A percentile compares a stretch with the other conserved stretches of the same genome.
Conservation (phyloP, 2,113 vertebrate genomes). For the Pitta sordida region DNA sequence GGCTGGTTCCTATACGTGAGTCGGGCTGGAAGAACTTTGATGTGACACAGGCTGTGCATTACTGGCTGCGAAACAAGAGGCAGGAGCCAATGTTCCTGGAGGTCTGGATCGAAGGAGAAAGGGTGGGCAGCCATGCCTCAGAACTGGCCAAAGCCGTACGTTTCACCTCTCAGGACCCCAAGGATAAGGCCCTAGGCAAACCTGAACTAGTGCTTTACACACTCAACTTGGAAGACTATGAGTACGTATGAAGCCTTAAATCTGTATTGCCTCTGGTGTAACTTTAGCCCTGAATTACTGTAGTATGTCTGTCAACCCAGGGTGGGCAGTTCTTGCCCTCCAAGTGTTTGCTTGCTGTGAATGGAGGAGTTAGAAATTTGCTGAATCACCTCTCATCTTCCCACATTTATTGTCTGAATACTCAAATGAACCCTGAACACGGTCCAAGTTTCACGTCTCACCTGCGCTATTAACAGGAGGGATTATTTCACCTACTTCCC, state of each 20-base stretch:
- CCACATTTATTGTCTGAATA: not conserved
- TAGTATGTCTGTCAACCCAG: not conserved
- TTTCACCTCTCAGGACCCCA: conserved; percentile 83
- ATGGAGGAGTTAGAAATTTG: not conserved
- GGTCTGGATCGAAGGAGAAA: conserved; percentile 91
- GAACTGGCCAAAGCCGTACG: conserved; percentile 84
- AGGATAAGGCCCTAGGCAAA: conserved; percentile 77
- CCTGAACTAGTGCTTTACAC: conserved; percentile 90
- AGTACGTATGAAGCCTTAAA: conserved; percentile 69
- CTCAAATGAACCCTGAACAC: rapidly evolving
- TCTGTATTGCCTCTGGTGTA: not conserved
- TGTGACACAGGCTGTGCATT: conserved; percentile 91
- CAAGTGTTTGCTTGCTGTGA: not conserved
- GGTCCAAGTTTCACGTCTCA: rapidly evolving
- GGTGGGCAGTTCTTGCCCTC: not conserved
- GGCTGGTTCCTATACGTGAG: conserved; percentile 87
- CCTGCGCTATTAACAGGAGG: not conserved
- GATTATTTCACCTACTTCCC: not conserved
- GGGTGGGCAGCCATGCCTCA: conserved; percentile 81
- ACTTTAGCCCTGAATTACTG: not conserved
- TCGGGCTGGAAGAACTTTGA: conserved; percentile 95
- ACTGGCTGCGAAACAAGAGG: conserved; percentile 82
- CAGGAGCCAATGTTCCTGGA: conserved; percentile 86
- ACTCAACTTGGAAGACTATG: conserved; percentile 85
- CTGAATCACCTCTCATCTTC: not conserved